A percentile compares a stretch with the other conserved stretches of the same genome.
Conservation (phyloP, 2,888 invertebrate species). For the Stenchaetothrips biformis region DNA sequence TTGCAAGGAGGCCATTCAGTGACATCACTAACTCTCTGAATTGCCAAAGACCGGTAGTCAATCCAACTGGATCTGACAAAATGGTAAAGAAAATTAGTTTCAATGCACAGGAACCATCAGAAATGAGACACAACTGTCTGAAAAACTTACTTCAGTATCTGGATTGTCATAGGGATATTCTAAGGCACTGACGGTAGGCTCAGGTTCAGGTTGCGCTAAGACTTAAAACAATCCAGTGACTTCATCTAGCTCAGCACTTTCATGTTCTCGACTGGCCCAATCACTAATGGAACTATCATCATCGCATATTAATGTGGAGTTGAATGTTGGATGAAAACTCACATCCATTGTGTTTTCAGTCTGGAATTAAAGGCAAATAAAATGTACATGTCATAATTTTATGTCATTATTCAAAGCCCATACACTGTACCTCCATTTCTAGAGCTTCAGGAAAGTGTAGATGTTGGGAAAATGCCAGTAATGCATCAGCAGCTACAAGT, state of each 20-base stretch:
- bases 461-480: background rate
- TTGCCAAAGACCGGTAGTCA: background rate
- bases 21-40: background rate
- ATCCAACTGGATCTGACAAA: background rate
- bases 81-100: background rate
- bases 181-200: background rate
- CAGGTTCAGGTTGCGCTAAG: background rate
- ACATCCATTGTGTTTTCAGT: background rate
- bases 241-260: constrained; percentile 4
- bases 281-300: background rate
- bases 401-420: background rate
- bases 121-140: background rate
- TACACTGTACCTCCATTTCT: background rate
- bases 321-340: background rate
- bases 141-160: background rate
- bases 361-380: background rate
- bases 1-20: background rate
- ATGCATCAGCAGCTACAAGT: background rate
- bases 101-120: background rate
- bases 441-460: background rate
- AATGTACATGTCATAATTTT: background rate
- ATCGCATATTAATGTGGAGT: background rate
- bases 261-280: background rate
- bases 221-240: background rate
- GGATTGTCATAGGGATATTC: constrained; percentile 8